Base-by-base conservation (phyloP, 2,797 vertebrate species). In the Lates japonicus region DNA sequence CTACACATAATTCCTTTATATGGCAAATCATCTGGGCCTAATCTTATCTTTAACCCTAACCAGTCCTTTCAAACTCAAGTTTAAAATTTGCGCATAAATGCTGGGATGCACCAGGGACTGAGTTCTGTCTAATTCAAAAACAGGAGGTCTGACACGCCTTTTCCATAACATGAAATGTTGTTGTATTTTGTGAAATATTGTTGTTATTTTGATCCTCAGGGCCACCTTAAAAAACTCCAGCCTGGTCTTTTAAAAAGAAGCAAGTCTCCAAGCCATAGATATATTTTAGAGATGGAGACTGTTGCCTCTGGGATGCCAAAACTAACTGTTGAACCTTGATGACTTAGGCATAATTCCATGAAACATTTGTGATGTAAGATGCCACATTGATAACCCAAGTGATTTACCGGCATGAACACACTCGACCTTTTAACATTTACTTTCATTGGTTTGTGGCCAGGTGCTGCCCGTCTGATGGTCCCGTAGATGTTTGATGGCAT, bases 401-500 rank as follows among this genome's bases (percentile, higher is more conserved):
- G 70, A 68, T 8, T 55, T 33, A 73, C 52, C 37, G 60, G 51
- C 25, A 70, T 39, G 69, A 73, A 48, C 71, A 65, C 48, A 22
- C n/a, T 19, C 25, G 2, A 81, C 78, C 71, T 75, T 83, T 79
- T 68, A 78, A 77, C 85, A 82, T 90, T 89, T 83, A 70, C 68
- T 46, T 49, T 67, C 12, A 37, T 69, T 22, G 58, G n/a, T 60
- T 46, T 71, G 64, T 54, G 70, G 67, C 61, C 88, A 86, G 81
- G 51, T 82, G 64, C 81, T 80, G 76, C 70, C 76, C 72, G 65
- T 71, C 68, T 66, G 84, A 48, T 74, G 31, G 35, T 52, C 55
- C 67, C 29, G 44, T 5, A 46, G 54, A 83, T 60, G 35, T 61
- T 67, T 62, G 67, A 84, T 55, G 78, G 31, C 60, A 37, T 37